Base-by-base conservation (phyloP, 2,797 vertebrate genomes). In the Dromococcyx pavoninus region DNA sequence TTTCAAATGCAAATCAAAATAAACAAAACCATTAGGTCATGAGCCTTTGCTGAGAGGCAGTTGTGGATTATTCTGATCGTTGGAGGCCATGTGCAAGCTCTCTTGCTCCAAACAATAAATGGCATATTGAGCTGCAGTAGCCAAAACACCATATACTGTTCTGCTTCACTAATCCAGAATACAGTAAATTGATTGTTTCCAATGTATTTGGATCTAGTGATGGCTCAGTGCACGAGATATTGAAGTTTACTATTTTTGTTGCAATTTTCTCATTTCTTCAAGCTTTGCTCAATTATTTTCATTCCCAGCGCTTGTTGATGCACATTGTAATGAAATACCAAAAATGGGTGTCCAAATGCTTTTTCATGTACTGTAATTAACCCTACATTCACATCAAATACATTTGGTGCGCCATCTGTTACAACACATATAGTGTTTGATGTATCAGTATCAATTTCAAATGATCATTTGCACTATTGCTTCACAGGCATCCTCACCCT, bases 311-410 rank as follows among this genome's bases (percentile, higher is more conserved):
- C 85, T 76, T 89, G 33, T 39, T 80, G 82, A 71, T 83, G 65
- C 35, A 48, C 28, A 10, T 53, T 77, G 60, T 64, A 85, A 56
- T 53, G 32, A 62, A 92, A 79, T 28, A 62, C 65, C 56, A 94
- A 91, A 93, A 91, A 54, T 17, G 32, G 37, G 21, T 86, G 69
- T 77, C 87, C 82, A 96, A 93, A 94, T 88, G 50, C 41, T 83
- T 79, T 94, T 95, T 74, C 72, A 89, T 80, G 91, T 67, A 64
- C 48, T 67, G 32, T 66, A 44, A 80, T 92, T 91, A 92, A 89
- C 71, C 65, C 44, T 77, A 35, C 33, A 57, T 65, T 93, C 78
- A 80, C 44, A 86, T 60, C 57, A 86, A 71, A 88, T 92, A 60
- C 70, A 92, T 66, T 88, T 83, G 72, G 48, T 12, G 2, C 91